Conservation (phyloP, 1,140 invertebrate species). For the Euschistus heros region DNA sequence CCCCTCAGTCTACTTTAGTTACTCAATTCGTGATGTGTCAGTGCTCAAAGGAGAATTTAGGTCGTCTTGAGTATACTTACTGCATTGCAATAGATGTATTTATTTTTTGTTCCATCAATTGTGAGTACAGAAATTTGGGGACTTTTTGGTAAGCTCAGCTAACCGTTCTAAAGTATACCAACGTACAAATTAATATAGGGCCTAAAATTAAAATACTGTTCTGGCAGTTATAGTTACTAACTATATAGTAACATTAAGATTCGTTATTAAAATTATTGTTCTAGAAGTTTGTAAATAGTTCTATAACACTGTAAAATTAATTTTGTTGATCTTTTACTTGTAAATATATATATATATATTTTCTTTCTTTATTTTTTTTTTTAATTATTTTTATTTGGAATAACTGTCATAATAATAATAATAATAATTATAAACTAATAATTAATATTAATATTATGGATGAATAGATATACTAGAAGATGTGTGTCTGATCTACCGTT, state of each 20-base stretch:
- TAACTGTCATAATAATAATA: conserved; percentile 22
- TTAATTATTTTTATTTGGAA: conserved; percentile 16
- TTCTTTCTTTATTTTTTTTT: conserved; percentile 9
- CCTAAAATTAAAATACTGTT: conserved; percentile 24
- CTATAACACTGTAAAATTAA: conserved; percentile 20
- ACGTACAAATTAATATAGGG: conserved; percentile 30
- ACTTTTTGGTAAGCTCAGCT: background rate
- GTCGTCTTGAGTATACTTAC: too few relatives aligned
- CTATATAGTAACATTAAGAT: conserved; percentile 7
- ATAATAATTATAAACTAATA: conserved; percentile 24
- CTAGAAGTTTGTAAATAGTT: conserved; percentile 20
- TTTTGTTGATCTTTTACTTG: conserved; percentile 11
- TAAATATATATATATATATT: conserved; percentile 8
- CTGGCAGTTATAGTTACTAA: conserved; percentile 7
- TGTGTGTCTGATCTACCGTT: conserved; percentile 10
- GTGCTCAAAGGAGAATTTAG: conserved; percentile 5
- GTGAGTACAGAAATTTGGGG: background rate
- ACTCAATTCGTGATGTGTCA: conserved; percentile 11
- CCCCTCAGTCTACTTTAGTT: conserved; percentile 10
- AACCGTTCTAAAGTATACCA: conserved; percentile 9
- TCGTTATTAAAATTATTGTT: background rate
- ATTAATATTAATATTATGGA: conserved; percentile 25
- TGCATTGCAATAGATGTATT: background rate
- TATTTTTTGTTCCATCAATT: background rate
- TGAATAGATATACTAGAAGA: conserved; percentile 5